phyloP scores from a whole-genome alignment of 2,113 vertebrate genomes.

The Dipodomys merriami region DNA sequence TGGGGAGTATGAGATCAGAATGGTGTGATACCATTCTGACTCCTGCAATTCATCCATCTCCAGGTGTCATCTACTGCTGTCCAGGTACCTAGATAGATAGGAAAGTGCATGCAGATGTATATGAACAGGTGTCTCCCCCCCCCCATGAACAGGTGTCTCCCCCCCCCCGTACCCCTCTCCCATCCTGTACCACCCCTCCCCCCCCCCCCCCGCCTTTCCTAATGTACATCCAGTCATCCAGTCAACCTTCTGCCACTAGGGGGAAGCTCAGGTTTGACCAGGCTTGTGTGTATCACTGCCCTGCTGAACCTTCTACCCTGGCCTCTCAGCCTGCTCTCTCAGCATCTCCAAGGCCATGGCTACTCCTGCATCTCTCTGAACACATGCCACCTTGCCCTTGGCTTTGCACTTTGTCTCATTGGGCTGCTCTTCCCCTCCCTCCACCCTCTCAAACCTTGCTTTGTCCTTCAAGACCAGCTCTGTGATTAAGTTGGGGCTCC shows the following conservation, averaged over 20 bases:
- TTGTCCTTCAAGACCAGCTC: neutral
- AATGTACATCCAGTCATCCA: neutral
- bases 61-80: neutral
- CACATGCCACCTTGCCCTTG: neutral
- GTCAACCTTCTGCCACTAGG: no score
- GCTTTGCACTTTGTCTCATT: neutral
- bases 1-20: neutral
- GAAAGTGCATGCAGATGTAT: neutral
- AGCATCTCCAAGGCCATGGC: neutral
- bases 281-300: neutral
- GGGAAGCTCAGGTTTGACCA: no score
- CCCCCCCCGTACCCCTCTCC: no score
- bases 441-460: neutral
- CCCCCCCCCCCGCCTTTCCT: no score
- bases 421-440: neutral
- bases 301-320: neutral
- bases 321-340: neutral
- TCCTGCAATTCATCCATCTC: neutral
- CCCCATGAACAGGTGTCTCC: neutral
- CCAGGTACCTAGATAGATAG: accelerated
- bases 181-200: no score
- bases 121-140: neutral
- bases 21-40: neutral
- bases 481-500: no score
- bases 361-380: neutral